Conservation (phyloP, 2,888 invertebrate genomes). For the Diaphora mendica region DNA sequence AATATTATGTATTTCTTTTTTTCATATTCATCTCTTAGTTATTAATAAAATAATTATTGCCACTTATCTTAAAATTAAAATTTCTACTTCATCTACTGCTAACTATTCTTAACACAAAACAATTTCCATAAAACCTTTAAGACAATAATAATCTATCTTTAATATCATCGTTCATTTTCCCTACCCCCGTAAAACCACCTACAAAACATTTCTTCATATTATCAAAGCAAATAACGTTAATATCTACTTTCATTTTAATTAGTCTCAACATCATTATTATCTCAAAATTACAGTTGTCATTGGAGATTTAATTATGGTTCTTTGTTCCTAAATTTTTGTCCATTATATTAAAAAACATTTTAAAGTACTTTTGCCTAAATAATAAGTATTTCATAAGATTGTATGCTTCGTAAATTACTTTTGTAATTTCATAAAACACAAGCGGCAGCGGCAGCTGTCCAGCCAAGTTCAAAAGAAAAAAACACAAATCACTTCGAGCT, state of each 20-base stretch:
- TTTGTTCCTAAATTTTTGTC: conserved; percentile 34
- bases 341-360: conserved; percentile 27
- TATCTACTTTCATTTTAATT: conserved; percentile 47
- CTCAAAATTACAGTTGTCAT: conserved; percentile 38
- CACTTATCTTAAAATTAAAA: too few species aligned
- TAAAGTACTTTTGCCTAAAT: conserved; percentile 33
- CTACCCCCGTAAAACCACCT: not conserved
- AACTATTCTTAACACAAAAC: not conserved
- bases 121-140: not conserved
- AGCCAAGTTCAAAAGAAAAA: too few species aligned
- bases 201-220: conserved; percentile 19
- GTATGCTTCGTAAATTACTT: conserved; percentile 14
- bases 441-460: too few species aligned
- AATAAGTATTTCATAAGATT: conserved; percentile 43
- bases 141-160: not conserved
- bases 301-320: conserved; percentile 43
- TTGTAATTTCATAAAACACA: not conserved
- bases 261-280: conserved; percentile 40
- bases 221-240: conserved; percentile 30
- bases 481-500: too few species aligned
- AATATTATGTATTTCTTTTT: not conserved
- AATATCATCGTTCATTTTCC: not conserved
- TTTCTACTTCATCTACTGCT: not conserved
- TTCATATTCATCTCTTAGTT: too few species aligned
- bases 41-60: too few species aligned